Conservation (phyloP, 2,888 invertebrate genomes). For the Adelphocoris suturalis region DNA sequence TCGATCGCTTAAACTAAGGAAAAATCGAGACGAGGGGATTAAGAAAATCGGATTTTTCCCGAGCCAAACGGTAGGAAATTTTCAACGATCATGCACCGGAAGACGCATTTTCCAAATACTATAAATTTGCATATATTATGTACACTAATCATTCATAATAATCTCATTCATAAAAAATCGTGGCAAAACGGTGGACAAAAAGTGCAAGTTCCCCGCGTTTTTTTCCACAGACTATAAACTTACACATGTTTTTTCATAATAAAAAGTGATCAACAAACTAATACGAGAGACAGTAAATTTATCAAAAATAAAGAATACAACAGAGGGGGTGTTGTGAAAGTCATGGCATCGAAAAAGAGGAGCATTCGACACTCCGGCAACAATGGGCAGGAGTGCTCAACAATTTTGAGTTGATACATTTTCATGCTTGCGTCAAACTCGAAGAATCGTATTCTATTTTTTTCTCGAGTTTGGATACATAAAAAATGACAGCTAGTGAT, state of each 20-base stretch:
- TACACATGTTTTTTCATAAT: constrained; percentile 15
- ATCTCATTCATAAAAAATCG: constrained; percentile 40
- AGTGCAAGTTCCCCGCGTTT: neutral
- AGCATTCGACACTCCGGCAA: neutral
- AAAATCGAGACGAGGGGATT: too few relatives aligned
- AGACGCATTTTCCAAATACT: neutral
- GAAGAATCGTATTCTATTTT: neutral
- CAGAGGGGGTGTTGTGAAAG: constrained; percentile 2
- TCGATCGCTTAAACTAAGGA: too few relatives aligned
- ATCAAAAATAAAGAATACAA: constrained; percentile 30
- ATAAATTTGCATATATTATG: neutral
- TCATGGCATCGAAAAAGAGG: neutral
- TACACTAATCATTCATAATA: constrained; percentile 10
- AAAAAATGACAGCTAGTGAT: neutral
- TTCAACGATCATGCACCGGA: neutral
- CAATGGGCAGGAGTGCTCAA: neutral
- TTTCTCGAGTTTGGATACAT: neutral
- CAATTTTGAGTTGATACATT: neutral
- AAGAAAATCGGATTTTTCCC: too few relatives aligned
- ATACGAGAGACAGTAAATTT: neutral
- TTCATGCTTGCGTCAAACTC: neutral
- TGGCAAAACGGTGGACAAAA: constrained; percentile 8
- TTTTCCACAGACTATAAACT: neutral
- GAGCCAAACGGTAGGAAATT: neutral
- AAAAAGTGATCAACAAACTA: constrained; percentile 29